These are phyloP conservation scores for Centropus unirufus DNA, from an alignment of 2,113 vertebrate genomes.

Conservation along the genomic window DNA sequence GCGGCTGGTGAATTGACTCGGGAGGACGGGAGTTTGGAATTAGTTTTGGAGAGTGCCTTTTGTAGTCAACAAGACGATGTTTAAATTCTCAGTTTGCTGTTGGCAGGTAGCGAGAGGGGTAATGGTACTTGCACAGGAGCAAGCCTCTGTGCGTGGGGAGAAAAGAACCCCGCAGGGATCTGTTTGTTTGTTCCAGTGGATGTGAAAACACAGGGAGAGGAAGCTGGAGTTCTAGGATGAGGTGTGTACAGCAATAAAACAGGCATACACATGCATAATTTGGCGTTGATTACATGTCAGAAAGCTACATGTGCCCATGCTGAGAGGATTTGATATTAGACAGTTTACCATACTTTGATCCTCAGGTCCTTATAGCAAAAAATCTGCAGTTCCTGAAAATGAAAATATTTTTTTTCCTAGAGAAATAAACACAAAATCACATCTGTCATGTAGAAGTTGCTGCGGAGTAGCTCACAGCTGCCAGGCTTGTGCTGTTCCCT, in stretches of 20 bases:
- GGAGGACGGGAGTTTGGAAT: conserved; percentile 54
- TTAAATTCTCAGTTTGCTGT: conserved; percentile 17
- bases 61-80: not conserved
- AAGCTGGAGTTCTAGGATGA: not conserved
- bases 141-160: not conserved
- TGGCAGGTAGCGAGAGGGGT: not conserved
- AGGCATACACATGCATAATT: not conserved
- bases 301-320: not conserved
- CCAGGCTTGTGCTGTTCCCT: not conserved
- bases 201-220: not conserved
- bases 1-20: conserved; percentile 55
- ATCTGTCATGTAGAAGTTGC: conserved; percentile 47
- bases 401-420: not conserved
- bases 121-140: not conserved
- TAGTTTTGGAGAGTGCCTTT: conserved; percentile 44
- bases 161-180: not conserved
- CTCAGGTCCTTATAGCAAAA: not conserved
- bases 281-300: not conserved
- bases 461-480: not conserved
- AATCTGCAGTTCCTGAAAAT: not conserved
- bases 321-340: not conserved
- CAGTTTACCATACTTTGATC: not conserved
- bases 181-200: not conserved
- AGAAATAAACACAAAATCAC: conserved; percentile 39
- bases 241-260: not conserved